These are phyloP conservation scores for Mythimna loreyi DNA, from an alignment of 2,888 invertebrate species.

Conservation along the genomic window DNA sequence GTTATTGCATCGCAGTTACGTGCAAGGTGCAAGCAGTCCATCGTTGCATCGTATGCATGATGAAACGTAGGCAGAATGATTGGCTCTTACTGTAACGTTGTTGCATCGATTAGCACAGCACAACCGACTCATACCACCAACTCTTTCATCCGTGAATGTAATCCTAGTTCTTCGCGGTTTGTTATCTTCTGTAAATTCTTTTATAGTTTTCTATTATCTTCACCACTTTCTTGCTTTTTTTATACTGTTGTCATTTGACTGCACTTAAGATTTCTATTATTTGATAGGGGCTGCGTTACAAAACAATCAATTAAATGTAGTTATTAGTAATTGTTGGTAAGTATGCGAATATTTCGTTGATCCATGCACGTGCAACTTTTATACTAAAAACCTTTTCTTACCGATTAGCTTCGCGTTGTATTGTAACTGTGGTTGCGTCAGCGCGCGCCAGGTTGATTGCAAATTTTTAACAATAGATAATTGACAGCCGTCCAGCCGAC, in stretches of 20 bases:
- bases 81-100: constrained; percentile 32
- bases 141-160: constrained; percentile 35
- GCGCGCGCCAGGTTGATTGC: constrained; percentile 35
- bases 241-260: too few relatives aligned
- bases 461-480: constrained; percentile 46
- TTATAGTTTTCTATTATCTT: background rate
- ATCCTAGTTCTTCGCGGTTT: constrained; percentile 6
- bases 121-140: constrained; percentile 24
- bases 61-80: constrained; percentile 34
- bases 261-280: background rate
- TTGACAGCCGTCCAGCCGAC: constrained; percentile 27
- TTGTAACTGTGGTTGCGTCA: constrained; percentile 37
- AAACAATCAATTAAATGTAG: constrained; percentile 27
- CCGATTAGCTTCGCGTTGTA: constrained; percentile 46
- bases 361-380: constrained; percentile 48
- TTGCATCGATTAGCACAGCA: constrained; percentile 36
- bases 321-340: constrained; percentile 13
- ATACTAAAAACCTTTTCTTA: constrained; percentile 30
- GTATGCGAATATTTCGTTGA: constrained; percentile 4
- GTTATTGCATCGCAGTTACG: constrained; percentile 26
- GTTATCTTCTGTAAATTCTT: background rate
- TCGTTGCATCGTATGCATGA: constrained; percentile 44
- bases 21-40: constrained; percentile 17
- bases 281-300: background rate
- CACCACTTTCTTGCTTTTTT: background rate